Conservation (phyloP, 2,113 vertebrate genomes). For the Cyanocitta stelleri region DNA sequence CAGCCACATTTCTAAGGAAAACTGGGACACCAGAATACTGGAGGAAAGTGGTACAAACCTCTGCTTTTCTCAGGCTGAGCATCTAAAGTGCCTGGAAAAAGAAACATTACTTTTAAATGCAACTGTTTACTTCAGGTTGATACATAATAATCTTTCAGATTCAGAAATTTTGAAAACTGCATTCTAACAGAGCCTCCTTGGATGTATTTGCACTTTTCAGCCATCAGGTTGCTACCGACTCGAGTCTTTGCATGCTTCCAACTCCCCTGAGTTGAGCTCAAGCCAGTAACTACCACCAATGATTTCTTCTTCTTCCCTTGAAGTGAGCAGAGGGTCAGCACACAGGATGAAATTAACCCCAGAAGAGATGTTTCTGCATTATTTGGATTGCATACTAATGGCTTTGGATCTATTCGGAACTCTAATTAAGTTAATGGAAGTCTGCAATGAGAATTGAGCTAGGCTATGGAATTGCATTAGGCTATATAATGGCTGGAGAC, state of each 20-base stretch:
- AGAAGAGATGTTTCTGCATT: slow-evolving; percentile 15
- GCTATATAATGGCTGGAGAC: slow-evolving; percentile 19
- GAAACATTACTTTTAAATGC: not conserved
- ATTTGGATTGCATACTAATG: slow-evolving; percentile 37
- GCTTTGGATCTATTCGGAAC: slow-evolving; percentile 52
- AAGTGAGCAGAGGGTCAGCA: slow-evolving; percentile 37
- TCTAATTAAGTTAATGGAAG: slow-evolving; percentile 25
- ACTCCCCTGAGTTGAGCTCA: slow-evolving; percentile 20
- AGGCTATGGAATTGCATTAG: not conserved
- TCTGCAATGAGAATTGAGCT: not conserved
- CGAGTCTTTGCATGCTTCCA: not conserved
- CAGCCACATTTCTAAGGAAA: not conserved
- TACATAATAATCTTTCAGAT: not conserved
- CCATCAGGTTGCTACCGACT: not conserved
- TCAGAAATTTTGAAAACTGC: not conserved
- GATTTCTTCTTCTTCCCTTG: slow-evolving; percentile 23
- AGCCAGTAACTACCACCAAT: slow-evolving; percentile 9
- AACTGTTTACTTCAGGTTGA: not conserved
- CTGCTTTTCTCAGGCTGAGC: slow-evolving; percentile 10
- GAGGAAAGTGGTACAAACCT: not conserved
- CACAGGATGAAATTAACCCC: slow-evolving; percentile 33
- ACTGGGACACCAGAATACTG: not conserved
- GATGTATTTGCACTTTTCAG: slow-evolving; percentile 8
- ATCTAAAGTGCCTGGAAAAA: slow-evolving; percentile 12
- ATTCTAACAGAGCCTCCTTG: not conserved